Evolutionary conservation across 2,797 vertebrate species (phyloP).

Genomic region (Myotis daubentonii): DNA sequence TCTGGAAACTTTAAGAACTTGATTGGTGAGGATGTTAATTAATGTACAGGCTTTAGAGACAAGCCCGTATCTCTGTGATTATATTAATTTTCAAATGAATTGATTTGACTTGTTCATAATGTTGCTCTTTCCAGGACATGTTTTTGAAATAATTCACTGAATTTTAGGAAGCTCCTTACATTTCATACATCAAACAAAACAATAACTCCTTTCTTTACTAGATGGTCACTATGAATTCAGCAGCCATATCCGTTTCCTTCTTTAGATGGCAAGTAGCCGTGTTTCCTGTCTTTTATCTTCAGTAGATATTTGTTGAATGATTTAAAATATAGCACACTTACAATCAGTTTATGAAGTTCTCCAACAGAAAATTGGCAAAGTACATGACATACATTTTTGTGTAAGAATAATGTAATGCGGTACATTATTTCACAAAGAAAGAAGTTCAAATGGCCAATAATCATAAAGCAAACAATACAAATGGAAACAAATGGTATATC

Average conservation of each 20-base stretch:
- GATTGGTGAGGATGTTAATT: neutral
- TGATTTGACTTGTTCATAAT: neutral
- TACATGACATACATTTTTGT: neutral
- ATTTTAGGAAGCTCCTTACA: constrained; percentile 7
- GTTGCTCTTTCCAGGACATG: neutral
- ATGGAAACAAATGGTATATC: neutral
- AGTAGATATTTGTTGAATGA: neutral
- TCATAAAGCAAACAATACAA: neutral
- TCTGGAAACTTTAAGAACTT: neutral
- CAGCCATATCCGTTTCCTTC: neutral
- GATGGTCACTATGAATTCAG: neutral
- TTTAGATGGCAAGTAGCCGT: neutral
- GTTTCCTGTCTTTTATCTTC: neutral
- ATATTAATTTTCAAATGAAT: constrained; percentile 31
- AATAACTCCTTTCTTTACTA: neutral
- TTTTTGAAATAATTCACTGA: neutral
- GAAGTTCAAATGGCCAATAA: neutral
- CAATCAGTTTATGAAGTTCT: neutral
- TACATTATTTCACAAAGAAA: constrained; percentile 22
- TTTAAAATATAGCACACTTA: constrained; percentile 8
- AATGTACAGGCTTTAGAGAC: neutral
- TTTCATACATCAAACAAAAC: constrained; percentile 14
- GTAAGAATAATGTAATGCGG: neutral
- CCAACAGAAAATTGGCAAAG: constrained; percentile 2
- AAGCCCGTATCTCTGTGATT: neutral